Conservation (phyloP, 1,140 invertebrate species). For the Trichoplusia ni region DNA sequence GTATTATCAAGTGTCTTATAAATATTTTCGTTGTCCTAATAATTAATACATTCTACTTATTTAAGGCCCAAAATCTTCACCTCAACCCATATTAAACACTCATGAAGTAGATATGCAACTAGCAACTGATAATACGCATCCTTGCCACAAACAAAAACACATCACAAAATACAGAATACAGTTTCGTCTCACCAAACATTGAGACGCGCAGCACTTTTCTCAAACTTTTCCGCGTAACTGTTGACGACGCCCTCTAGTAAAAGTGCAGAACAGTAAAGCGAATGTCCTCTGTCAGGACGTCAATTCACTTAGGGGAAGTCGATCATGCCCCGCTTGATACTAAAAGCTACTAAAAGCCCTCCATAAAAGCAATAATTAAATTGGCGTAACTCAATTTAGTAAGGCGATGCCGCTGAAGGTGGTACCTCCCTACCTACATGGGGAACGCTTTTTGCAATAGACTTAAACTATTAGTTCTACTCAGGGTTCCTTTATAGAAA, state of each 20-base stretch:
- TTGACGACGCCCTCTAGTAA: conserved; percentile 26
- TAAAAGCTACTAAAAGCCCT: conserved; percentile 83
- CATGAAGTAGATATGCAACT: too few species aligned
- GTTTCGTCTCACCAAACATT: too few species aligned
- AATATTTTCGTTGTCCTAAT: too few species aligned
- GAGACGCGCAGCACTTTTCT: too few species aligned
- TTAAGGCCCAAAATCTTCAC: too few species aligned
- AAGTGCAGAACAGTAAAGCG: conserved; percentile 51
- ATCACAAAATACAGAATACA: too few species aligned
- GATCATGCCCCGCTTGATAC: conserved; percentile 75
- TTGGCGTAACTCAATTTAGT: conserved; percentile 81
- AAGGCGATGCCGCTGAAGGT: conserved; percentile 71
- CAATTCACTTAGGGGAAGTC: conserved; percentile 78
- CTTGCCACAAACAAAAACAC: too few species aligned
- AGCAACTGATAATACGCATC: too few species aligned
- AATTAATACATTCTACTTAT: too few species aligned
- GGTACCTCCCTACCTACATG: conserved; percentile 13
- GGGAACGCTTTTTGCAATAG: conserved; percentile 23
- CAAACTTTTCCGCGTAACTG: conserved; percentile 11
- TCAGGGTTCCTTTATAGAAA: neutral
- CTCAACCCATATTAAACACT: too few species aligned
- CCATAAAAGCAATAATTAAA: conserved; percentile 82
- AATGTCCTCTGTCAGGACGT: conserved; percentile 62
- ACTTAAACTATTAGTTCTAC: conserved; percentile 11
- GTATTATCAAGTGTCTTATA: too few species aligned